Evolutionary conservation across 2,797 vertebrate species (phyloP), one percentile per base, ranked within the genome.

Genomic region (Adelosebastes latens): DNA sequence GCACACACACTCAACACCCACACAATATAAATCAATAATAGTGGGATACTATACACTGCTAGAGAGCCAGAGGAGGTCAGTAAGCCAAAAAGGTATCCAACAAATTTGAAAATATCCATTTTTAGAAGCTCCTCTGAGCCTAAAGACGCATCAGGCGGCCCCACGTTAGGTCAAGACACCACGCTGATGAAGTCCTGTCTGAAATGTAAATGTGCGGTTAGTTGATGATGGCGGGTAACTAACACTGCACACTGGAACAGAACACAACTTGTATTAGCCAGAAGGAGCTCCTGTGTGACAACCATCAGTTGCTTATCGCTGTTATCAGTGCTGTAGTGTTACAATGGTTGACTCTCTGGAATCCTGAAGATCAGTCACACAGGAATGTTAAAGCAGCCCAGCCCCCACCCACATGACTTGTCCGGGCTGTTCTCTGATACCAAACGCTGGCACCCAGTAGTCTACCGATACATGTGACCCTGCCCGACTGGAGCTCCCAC

Each of bases 361-460:
- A 25, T 36, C 74, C 64, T n/a, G 56, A 62, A 55, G 65, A 77
- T 67, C 52, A 83, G 75, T 85, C 80, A 71, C 82, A 76, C 72
- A 62, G 85, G 85, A 83, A 81, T 81, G 69, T 67, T 70, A 75
- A 53, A 81, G 69, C 34, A 14, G 34, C 81, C 65, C 73, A 69
- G 13, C 77, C 69, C 68, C 80, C 75, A 59, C 65, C 59, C 24
- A 70, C 63, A 32, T 59, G 62, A 52, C 58, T 18, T 16, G 55
- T 20, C 31, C 1, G 27, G 27, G 52, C 72, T 70, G 79, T 65
- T 71, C 55, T 25, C 62, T 80, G 72, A 87, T 77, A 82, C 67
- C 34, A 66, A 64, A 29, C 10, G 8, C 39, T 67, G 52, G 25
- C 32, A 52, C 49, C 56, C 25, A 59, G 14, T 18, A 25, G 24